Evolutionary conservation across 2,797 vertebrate species (phyloP).

Genomic region (Peromyscus aztecus): DNA sequence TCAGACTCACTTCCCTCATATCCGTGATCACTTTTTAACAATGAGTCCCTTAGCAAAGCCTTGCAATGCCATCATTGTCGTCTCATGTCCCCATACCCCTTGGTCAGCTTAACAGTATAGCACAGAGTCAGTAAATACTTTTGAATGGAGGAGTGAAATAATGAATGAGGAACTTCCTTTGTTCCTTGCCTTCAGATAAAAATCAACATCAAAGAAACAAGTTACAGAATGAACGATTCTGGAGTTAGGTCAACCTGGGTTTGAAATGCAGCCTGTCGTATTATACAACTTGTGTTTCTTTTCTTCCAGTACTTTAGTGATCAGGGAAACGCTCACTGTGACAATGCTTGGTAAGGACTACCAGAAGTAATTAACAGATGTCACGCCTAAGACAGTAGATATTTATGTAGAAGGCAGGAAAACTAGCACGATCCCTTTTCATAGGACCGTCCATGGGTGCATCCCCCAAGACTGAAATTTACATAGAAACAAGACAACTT

Average conservation of each 20-base stretch:
- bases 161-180: background rate
- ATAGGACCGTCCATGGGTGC: background rate
- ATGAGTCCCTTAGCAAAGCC: background rate
- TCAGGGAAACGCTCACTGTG: background rate
- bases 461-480: background rate
- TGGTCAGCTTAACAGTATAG: background rate
- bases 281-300: background rate
- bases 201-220: background rate
- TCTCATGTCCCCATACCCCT: background rate
- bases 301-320: background rate
- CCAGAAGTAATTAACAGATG: background rate
- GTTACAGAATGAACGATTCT: background rate
- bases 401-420: background rate
- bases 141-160: background rate
- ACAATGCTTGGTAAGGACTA: background rate
- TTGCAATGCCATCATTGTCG: accelerated
- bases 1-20: background rate
- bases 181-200: background rate
- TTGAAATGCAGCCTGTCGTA: background rate
- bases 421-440: background rate
- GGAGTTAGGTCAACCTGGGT: background rate
- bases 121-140: background rate
- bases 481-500: background rate
- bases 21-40: background rate
- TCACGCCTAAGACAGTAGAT: background rate